Evolutionary conservation across 2,797 vertebrate species (phyloP), one percentile per base, ranked within the genome.

Genomic region (Limnodromus scolopaceus): DNA sequence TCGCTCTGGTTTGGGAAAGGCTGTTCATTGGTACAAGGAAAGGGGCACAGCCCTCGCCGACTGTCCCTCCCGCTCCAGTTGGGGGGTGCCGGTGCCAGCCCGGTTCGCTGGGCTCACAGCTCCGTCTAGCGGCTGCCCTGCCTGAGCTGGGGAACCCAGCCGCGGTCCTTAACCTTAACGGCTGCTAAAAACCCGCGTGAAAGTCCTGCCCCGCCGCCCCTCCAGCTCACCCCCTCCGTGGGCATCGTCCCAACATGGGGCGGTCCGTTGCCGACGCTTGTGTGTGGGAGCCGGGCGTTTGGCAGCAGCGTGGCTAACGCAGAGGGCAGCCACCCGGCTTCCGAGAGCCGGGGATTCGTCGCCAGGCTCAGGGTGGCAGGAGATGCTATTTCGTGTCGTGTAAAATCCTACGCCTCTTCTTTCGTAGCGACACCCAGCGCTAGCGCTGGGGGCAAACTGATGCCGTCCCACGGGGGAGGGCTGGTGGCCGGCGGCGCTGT

Each of bases 231-330:
- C 27, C 23, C 17, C 5, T 1, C 15, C 19, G 1, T 0, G 9
- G 32, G 7, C 6, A 4, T 9, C 57, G 38, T n/a, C 32, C 0
- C 34, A 5, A 2, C 15, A 0, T 3, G 0, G 1, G 11, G 9
- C 16, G 38, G 11, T 4, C 39, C 53, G 3, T 34, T 27, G 38
- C 4, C 15, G 14, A n/a, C 2, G 4, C 28, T 25, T 20, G 23
- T 43, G 27, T 32, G 32, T 16, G 71, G 58, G 38, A 60, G 39
- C 34, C 58, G 24, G 9, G 22, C 1, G 4, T 23, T 20, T 16
- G 64, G 63, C 38, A 17, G 16, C 10, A 9, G 41, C 3, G 41
- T 8, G 16, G 46, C 41, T 61, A 24, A 11, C 11, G 20, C 39
- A 9, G 53, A 11, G 4, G 3, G 18, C 24, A 9, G 39, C 13